Evolutionary conservation across 2,888 invertebrate species (phyloP), one percentile per base, ranked within the genome.

Genomic region (Scaptomyza flava): DNA sequence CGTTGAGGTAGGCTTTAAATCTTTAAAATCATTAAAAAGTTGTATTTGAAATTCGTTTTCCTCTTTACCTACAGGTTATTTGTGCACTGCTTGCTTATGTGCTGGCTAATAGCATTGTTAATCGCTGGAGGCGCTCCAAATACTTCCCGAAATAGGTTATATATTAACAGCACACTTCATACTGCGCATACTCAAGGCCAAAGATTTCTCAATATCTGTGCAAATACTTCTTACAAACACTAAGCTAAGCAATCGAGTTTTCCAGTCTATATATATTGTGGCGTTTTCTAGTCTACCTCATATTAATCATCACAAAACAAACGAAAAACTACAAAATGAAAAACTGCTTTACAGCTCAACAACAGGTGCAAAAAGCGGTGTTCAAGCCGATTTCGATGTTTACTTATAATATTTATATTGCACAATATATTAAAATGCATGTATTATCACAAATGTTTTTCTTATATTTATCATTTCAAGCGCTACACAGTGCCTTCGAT

Each of bases 81-180:
- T 91, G 91, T 51, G 91, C 89, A 6, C 50, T 79, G 23, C 65
- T 90, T 52, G 89, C 90, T 23, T 91, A 87, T 63, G 81, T 91
- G 53, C 72, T 90, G 77, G 87, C 84, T 59, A 83, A 90, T 47
- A 90, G 90, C 63, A 90, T 90, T 77, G 69, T 90, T 47, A 90
- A 91, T 81, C 91, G 90, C 63, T 90, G 91, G 90, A 86, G 90
- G 58, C 91, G 90, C 59, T 91, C 90, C 30, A 91, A 91, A 77
- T 90, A 90, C 68, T 90, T 87, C 62, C 68, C 90, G 14, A 90
- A 90, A 79, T 90, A 89, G 71, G 54, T 61, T 34, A 17, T 6
- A 20, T 9, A 9, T 48, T n/a, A 30, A 51, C 23, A 73, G 46
- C 62, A 62, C 53, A 54, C 48, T 14, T 59, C 42, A 59, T 48